phyloP scores from a whole-genome alignment of 2,888 invertebrate species.

The Apoderus coryli region DNA sequence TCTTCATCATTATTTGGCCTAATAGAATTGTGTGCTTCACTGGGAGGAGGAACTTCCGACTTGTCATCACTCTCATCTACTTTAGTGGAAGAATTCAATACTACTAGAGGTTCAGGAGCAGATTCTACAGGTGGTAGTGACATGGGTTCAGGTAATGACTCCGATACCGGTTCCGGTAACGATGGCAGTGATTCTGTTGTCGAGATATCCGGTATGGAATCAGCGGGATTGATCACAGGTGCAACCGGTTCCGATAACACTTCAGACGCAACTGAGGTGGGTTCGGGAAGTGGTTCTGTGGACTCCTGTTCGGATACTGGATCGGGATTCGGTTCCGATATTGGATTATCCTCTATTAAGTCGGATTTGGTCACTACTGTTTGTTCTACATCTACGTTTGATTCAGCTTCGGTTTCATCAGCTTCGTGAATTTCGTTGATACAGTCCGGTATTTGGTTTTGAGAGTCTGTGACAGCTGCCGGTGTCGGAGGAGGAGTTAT shows the following conservation, averaged over 20 bases:
- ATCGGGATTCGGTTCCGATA: constrained; percentile 8
- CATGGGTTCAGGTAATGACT: constrained; percentile 31
- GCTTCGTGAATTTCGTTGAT: background rate
- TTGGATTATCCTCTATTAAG: too few species aligned
- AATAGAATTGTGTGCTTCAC: too few species aligned
- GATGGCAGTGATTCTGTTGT: constrained; percentile 31
- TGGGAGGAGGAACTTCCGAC: too few species aligned
- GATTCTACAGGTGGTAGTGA: constrained; percentile 32
- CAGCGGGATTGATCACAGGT: constrained; percentile 20
- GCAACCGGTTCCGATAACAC: constrained; percentile 6
- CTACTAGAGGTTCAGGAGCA: constrained; percentile 31
- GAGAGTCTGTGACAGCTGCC: constrained; percentile 1
- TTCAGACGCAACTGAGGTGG: constrained; percentile 4
- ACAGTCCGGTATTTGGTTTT: too few species aligned
- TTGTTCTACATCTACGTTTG: constrained; percentile 5
- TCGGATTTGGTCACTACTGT: constrained; percentile 4
- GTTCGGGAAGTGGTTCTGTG: constrained; percentile 5
- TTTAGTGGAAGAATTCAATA: too few species aligned
- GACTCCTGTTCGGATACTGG: constrained; percentile 3
- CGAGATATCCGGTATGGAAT: constrained; percentile 32
- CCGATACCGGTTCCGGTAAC: constrained; percentile 28
- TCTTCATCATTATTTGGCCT: too few species aligned
- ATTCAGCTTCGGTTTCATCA: constrained; percentile 4
- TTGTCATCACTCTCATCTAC: too few species aligned
- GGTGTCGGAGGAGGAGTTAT: constrained; percentile 10